Evolutionary conservation across 1,140 invertebrate genomes (phyloP), one percentile per base, ranked within the genome.

Genomic region (Cotesia glomerata): DNA sequence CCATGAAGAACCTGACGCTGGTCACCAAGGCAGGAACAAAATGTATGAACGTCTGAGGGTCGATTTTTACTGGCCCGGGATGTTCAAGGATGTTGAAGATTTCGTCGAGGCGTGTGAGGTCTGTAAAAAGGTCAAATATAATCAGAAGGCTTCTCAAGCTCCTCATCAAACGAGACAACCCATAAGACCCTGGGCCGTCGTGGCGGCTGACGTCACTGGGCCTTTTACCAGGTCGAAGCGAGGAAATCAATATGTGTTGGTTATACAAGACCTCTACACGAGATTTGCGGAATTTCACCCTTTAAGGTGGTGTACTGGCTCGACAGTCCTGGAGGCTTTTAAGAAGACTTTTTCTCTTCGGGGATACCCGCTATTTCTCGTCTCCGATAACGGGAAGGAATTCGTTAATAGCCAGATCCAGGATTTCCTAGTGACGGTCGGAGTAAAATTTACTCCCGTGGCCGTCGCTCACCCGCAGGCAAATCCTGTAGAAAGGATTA

Each of bases 11-110:
- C 5, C 5, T 2, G n/a, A 34, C 2, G 78, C 35, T 0, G 35
- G 14, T 0, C 75, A 81, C 56, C 58, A 79, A 18, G 75, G 75
- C 0, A 73, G 75, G 3, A 72, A 73, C 0, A 77, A 81, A 35
- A 79, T 71, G 0, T 70, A 69, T 7, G 64, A 39, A 3, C 49
- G 75, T 13, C 45, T 76, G 0, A 34, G 51, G 0, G 8, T 58
- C 13, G 45, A 51, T 7, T 80, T 79, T 34, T 77, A 78, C 49
- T 80, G 74, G 74, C 76, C 78, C 0, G 75, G 71, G 0, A 80
- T 80, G 73, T 73, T 69, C 7, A 34, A 71, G 1, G 71, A 79
- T n/a, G 73, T 74, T 3, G 11, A 14, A 11, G 34, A 45, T 2
- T 74, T 58, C 35, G 61, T 74, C 0, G 36, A 66, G 9, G 54